Conservation (phyloP, 2,113 vertebrate species). For the Crotalus horridus region DNA sequence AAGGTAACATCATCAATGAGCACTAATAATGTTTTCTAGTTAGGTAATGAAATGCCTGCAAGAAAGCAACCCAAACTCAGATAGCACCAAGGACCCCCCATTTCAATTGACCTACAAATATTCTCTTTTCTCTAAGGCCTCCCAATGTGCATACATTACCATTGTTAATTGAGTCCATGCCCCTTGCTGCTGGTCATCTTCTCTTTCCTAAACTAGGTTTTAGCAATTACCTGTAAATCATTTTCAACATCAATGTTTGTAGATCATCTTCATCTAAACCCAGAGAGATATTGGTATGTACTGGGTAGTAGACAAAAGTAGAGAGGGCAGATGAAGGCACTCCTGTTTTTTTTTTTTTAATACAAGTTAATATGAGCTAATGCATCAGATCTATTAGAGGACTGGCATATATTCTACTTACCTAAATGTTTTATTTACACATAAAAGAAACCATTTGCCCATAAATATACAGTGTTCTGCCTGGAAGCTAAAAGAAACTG, state of each 20-base stretch:
- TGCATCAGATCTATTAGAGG: background rate
- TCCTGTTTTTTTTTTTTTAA: too few species aligned
- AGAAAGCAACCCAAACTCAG: background rate
- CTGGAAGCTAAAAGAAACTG: background rate
- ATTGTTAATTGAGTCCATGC: background rate
- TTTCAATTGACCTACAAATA: background rate
- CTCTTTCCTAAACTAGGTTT: background rate
- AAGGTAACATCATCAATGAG: background rate
- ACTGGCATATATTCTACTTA: background rate
- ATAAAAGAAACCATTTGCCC: background rate
- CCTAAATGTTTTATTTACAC: background rate
- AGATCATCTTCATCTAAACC: background rate
- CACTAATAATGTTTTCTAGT: background rate
- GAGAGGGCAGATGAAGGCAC: background rate
- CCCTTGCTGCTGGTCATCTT: background rate
- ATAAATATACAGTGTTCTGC: too few species aligned
- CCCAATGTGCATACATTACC: background rate
- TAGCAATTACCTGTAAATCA: background rate
- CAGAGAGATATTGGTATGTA: background rate
- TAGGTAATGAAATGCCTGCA: background rate
- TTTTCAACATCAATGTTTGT: background rate
- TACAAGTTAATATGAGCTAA: background rate
- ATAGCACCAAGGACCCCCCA: background rate
- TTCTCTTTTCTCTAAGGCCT: background rate
- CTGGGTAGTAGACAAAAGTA: too few species aligned